Evolutionary conservation across 2,113 vertebrate genomes (phyloP).

Genomic region (Amphiprion ocellaris): DNA sequence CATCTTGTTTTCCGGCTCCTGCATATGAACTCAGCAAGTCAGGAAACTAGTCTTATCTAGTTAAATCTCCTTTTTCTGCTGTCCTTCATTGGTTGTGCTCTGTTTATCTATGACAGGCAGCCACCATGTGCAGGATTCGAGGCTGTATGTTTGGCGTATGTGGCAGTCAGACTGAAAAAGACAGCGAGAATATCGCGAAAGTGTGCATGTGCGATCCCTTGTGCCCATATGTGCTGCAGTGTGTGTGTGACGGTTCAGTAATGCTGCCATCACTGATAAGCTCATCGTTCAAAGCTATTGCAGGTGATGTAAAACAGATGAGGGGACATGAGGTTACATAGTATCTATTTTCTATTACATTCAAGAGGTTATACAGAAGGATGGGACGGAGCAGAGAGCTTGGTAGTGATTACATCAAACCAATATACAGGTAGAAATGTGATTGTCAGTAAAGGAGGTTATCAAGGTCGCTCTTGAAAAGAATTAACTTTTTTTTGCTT

Average conservation of each 20-base stretch:
- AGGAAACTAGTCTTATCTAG: slow-evolving; percentile 21
- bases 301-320: slow-evolving; percentile 76
- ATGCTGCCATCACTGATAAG: slow-evolving; percentile 56
- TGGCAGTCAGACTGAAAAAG: background rate
- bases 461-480: slow-evolving; percentile 42
- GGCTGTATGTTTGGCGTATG: slow-evolving; percentile 6
- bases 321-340: slow-evolving; percentile 60
- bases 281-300: slow-evolving; percentile 73
- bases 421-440: slow-evolving; percentile 43
- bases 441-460: slow-evolving; percentile 41
- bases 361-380: slow-evolving; percentile 59
- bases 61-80: slow-evolving; percentile 34
- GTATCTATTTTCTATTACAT: slow-evolving; percentile 72
- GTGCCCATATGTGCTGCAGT: background rate
- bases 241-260: slow-evolving; percentile 43
- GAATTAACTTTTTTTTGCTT: slow-evolving; percentile 6
- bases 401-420: slow-evolving; percentile 63
- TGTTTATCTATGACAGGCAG: slow-evolving; percentile 50
- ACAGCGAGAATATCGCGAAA: background rate
- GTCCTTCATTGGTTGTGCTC: slow-evolving; percentile 24
- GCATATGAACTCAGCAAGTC: slow-evolving; percentile 22
- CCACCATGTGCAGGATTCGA: slow-evolving; percentile 22
- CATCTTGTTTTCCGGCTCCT: slow-evolving; percentile 3
- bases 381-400: slow-evolving; percentile 23
- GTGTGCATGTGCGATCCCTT: background rate